Percentiles rank a stretch among this genome's conserved stretches.
Evolutionary conservation across 2,888 invertebrate genomes (phyloP).

Genomic region (Nymphalis polychloros): DNA sequence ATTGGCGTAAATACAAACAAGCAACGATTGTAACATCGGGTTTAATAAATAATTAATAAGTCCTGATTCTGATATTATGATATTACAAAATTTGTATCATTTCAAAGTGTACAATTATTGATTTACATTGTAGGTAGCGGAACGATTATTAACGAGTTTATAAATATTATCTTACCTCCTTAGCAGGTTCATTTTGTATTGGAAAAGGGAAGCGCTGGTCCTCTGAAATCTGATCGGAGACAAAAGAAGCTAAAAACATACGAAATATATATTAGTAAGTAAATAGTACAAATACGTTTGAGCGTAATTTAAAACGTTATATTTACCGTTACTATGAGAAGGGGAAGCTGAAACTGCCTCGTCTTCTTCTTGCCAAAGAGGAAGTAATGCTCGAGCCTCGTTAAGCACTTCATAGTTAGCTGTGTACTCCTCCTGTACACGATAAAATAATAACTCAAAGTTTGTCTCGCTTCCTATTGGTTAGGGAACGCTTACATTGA

Average conservation of each 20-base stretch:
- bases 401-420: constrained; percentile 50
- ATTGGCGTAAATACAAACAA: no score
- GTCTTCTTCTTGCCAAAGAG: constrained; percentile 56
- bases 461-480: no score
- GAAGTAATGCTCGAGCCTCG: constrained; percentile 49
- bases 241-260: constrained; percentile 34
- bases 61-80: no score
- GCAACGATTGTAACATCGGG: no score
- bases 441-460: background rate
- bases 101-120: background rate
- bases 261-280: background rate
- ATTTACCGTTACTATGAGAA: constrained; percentile 42
- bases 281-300: background rate
- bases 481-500: no score
- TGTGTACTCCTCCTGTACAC: constrained; percentile 45
- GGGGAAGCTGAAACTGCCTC: constrained; percentile 36
- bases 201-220: constrained; percentile 50
- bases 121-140: no score
- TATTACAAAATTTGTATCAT: background rate
- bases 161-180: constrained; percentile 47
- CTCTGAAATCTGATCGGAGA: constrained; percentile 45
- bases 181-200: constrained; percentile 47
- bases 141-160: no score
- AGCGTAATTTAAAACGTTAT: background rate
- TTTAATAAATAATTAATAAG: no score